Percentiles rank a stretch among this genome's conserved stretches.
Evolutionary conservation across 2,113 vertebrate genomes (phyloP).

Genomic region (Ornithorhynchus anatinus): DNA sequence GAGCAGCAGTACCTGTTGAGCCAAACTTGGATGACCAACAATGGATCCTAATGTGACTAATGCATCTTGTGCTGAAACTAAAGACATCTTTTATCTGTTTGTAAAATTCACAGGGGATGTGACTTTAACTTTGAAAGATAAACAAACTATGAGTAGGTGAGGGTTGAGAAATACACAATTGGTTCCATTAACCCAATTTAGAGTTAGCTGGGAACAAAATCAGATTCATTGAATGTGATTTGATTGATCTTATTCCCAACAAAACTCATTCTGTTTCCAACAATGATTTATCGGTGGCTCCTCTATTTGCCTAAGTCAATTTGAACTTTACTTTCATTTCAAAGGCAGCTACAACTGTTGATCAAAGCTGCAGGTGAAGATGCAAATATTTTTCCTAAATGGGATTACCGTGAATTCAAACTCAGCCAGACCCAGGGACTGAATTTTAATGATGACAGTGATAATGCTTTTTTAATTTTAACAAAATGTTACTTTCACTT

Average conservation of each 20-base stretch:
- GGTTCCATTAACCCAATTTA: no score
- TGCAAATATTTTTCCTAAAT: not conserved
- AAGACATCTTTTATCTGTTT: not conserved
- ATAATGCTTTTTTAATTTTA: no score
- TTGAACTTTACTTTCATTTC: not conserved
- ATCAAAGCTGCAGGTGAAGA: not conserved
- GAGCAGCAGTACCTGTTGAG: constrained; percentile 52
- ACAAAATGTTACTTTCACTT: no score
- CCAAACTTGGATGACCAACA: constrained; percentile 37
- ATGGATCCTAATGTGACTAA: constrained; percentile 43
- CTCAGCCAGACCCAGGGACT: not conserved
- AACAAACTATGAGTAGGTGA: not conserved
- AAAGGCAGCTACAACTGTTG: not conserved
- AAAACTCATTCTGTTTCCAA: constrained; percentile 48
- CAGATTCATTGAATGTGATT: constrained; percentile 43
- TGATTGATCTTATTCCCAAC: constrained; percentile 27
- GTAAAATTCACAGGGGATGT: not conserved
- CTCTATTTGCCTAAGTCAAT: not conserved
- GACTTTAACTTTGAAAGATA: not conserved
- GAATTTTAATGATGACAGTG: no score
- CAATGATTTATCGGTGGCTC: constrained; percentile 31
- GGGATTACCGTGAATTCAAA: not conserved
- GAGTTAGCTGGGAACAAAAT: constrained; percentile 34
- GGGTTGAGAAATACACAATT: no score
- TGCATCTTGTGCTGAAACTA: constrained; percentile 19